These are phyloP conservation scores for Agriopis leucophaearia DNA, from an alignment of 2,888 invertebrate species.

Conservation along the genomic window DNA sequence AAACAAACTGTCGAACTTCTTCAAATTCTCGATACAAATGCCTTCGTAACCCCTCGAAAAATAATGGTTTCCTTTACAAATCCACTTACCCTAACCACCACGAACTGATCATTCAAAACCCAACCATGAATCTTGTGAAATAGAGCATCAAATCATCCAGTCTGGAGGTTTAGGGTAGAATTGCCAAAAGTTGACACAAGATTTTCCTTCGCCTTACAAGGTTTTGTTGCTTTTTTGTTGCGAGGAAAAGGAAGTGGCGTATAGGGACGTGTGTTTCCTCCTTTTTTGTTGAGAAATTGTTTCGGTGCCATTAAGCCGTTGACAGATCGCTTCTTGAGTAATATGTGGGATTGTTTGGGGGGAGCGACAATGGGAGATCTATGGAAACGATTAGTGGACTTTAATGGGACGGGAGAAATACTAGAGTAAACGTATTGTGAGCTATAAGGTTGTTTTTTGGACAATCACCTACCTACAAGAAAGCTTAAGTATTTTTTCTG, in stretches of 20 bases:
- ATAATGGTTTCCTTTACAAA: conserved; percentile 82
- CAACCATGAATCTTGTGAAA: background rate
- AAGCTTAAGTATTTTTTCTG: background rate
- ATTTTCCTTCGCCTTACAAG: conserved; percentile 67
- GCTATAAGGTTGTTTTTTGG: background rate
- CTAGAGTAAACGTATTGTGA: background rate
- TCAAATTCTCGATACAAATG: conserved; percentile 85
- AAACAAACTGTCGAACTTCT: conserved; percentile 86
- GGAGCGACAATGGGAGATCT: conserved; percentile 66
- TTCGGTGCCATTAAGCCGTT: conserved; percentile 85
- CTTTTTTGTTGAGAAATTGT: conserved; percentile 85
- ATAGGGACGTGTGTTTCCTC: conserved; percentile 82
- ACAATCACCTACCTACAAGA: background rate
- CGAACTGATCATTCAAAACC: conserved; percentile 29
- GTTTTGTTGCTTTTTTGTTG: conserved; percentile 79
- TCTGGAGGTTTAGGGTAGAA: conserved; percentile 58
- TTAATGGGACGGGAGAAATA: conserved; percentile 26
- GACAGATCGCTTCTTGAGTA: conserved; percentile 83
- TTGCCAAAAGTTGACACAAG: conserved; percentile 65
- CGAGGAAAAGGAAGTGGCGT: conserved; percentile 79
- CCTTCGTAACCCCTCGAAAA: conserved; percentile 81
- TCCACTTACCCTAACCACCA: conserved; percentile 10
- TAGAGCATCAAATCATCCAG: conserved; percentile 47
- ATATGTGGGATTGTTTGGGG: conserved; percentile 79
- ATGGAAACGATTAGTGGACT: conserved; percentile 47